A percentile compares a stretch with the other conserved stretches of the same genome.
These are phyloP conservation scores for Vanacampus margaritifer DNA, from an alignment of 2,113 vertebrate species.

Conservation along the genomic window DNA sequence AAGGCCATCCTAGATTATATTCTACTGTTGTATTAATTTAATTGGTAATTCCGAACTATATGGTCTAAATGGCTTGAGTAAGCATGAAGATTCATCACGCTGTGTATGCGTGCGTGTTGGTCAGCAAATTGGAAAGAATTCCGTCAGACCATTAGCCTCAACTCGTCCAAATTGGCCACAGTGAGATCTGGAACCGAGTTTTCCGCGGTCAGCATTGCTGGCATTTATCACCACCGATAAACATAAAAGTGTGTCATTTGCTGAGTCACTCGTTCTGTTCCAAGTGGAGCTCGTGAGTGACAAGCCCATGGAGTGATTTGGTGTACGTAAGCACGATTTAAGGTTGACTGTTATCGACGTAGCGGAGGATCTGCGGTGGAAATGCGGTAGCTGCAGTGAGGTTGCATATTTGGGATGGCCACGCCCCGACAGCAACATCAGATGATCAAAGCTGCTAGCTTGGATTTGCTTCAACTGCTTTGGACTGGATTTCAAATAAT, in stretches of 20 bases:
- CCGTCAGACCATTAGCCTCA: constrained; percentile 20
- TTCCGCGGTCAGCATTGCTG: constrained; percentile 7
- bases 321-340: constrained; percentile 23
- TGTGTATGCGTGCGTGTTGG: neutral
- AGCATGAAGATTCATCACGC: constrained; percentile 3
- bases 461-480: constrained; percentile 13
- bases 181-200: constrained; percentile 25
- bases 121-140: constrained; percentile 21
- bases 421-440: constrained; percentile 49
- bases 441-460: constrained; percentile 19
- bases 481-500: neutral
- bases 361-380: constrained; percentile 58
- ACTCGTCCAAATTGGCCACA: constrained; percentile 13
- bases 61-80: constrained; percentile 4
- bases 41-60: constrained; percentile 26
- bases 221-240: constrained; percentile 20
- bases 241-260: constrained; percentile 23
- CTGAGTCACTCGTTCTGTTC: constrained; percentile 34
- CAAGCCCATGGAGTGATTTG: constrained; percentile 12
- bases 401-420: constrained; percentile 59
- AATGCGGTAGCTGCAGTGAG: constrained; percentile 68
- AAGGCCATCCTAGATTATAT: constrained; percentile 33
- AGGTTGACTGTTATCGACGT: constrained; percentile 49
- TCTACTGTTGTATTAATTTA: constrained; percentile 11
- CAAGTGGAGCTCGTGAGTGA: constrained; percentile 19